Evolutionary conservation across 2,888 invertebrate species (phyloP).

Genomic region (Chrysolina haemoptera): DNA sequence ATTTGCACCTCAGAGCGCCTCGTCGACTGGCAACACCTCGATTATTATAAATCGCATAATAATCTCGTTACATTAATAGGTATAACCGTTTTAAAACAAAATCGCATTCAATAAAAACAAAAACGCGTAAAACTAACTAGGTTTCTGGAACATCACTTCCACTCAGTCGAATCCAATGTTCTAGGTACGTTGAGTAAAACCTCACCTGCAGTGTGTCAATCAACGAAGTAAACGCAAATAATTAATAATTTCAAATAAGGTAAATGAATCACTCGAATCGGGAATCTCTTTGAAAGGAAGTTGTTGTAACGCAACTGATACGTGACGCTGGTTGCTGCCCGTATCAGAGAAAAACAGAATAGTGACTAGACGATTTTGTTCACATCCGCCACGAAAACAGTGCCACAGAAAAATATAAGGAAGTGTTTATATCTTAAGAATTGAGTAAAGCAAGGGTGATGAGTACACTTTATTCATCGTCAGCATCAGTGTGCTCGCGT

Average conservation of each 20-base stretch:
- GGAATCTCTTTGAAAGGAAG: conserved; percentile 38
- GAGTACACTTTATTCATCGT: no score
- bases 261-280: conserved; percentile 30
- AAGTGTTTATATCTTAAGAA: no score
- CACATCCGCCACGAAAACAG: conserved; percentile 19
- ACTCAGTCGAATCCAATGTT: conserved; percentile 48
- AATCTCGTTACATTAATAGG: no score
- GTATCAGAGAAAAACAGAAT: conserved; percentile 12
- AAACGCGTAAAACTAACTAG: conserved; percentile 27
- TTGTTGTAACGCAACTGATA: conserved; percentile 11
- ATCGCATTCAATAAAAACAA: not conserved
- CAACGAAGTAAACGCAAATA: conserved; percentile 22
- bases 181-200: conserved; percentile 34
- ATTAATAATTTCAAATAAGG: conserved; percentile 34
- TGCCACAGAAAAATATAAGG: not conserved
- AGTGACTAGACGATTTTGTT: conserved; percentile 25
- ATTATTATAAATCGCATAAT: no score
- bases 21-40: no score
- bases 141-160: conserved; percentile 43
- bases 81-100: not conserved
- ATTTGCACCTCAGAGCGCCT: no score
- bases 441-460: no score
- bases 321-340: not conserved
- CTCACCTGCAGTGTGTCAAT: not conserved
- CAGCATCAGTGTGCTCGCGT: no score